Percentiles rank a stretch among this genome's conserved stretches.
phyloP scores from a whole-genome alignment of 2,113 vertebrate species.

The Pteropus alecto region DNA sequence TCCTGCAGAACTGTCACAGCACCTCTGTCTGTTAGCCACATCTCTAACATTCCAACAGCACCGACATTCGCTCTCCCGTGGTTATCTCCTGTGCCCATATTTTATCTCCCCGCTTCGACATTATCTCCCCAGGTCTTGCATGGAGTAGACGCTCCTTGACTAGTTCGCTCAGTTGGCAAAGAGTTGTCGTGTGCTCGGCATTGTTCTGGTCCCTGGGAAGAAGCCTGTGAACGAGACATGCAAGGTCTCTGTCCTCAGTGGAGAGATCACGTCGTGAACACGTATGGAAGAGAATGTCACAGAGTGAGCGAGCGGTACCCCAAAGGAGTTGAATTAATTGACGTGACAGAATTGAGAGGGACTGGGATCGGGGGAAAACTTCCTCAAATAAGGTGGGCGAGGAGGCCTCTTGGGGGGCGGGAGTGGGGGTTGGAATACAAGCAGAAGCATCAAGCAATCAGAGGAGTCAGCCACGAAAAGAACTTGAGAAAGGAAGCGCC shows the following conservation, averaged over 20 bases:
- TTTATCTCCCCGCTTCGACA: background rate
- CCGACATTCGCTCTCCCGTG: background rate
- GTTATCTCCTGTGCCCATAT: too few species aligned
- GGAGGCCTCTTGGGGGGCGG: background rate
- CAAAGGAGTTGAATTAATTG: background rate
- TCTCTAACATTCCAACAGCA: background rate
- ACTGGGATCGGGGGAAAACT: too few species aligned
- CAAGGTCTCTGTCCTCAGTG: background rate
- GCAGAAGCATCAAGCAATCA: background rate
- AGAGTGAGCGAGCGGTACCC: background rate
- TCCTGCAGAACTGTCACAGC: background rate
- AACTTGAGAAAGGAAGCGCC: background rate
- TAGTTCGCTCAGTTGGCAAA: background rate
- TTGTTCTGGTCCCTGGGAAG: background rate
- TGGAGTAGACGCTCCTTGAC: background rate
- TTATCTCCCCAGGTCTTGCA: background rate
- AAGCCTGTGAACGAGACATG: background rate
- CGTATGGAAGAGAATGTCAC: background rate
- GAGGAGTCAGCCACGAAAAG: background rate
- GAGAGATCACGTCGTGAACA: background rate
- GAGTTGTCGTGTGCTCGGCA: rapidly evolving
- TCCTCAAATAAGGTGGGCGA: background rate
- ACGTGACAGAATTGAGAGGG: background rate
- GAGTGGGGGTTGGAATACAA: background rate
- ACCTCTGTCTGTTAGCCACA: background rate